These are phyloP conservation scores for Xanthia togata DNA, from an alignment of 2,888 invertebrate genomes.

Conservation along the genomic window DNA sequence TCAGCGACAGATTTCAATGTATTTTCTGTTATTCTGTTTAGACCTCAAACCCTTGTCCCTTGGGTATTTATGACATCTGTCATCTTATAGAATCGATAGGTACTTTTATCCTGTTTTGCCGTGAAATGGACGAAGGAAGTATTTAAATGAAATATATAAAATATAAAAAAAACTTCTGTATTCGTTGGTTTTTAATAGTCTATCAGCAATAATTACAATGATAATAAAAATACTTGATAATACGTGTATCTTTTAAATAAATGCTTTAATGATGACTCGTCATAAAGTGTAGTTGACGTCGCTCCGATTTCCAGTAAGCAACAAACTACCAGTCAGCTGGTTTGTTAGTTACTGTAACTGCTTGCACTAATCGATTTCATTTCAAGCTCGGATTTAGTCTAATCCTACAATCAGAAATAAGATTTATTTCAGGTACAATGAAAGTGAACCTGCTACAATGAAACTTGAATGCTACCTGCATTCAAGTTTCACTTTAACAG, in stretches of 20 bases:
- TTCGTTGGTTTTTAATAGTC: constrained; percentile 7
- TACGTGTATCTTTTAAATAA: constrained; percentile 6
- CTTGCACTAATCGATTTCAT: not conserved
- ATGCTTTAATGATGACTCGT: not conserved
- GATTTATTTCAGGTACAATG: not conserved
- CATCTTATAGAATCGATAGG: constrained; percentile 23
- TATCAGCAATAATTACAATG: too few relatives aligned
- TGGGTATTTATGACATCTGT: constrained; percentile 33
- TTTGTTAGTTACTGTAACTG: not conserved
- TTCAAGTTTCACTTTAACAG: not conserved
- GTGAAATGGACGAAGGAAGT: not conserved
- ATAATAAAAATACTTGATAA: constrained; percentile 23
- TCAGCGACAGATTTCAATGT: not conserved
- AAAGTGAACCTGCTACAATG: too few relatives aligned
- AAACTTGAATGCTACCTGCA: too few relatives aligned
- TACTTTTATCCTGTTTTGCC: not conserved
- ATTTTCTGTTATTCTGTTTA: constrained; percentile 42
- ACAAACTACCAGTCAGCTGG: not conserved
- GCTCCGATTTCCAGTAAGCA: not conserved
- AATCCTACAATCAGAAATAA: constrained; percentile 1
- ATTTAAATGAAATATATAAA: constrained; percentile 9
- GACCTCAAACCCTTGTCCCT: constrained; percentile 24
- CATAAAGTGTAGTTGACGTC: not conserved
- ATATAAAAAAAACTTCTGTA: not conserved
- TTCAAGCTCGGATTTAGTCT: not conserved